Evolutionary conservation across 2,888 invertebrate species (phyloP), one percentile per base, ranked within the genome.

Genomic region (Torymus aiolomorphi): DNA sequence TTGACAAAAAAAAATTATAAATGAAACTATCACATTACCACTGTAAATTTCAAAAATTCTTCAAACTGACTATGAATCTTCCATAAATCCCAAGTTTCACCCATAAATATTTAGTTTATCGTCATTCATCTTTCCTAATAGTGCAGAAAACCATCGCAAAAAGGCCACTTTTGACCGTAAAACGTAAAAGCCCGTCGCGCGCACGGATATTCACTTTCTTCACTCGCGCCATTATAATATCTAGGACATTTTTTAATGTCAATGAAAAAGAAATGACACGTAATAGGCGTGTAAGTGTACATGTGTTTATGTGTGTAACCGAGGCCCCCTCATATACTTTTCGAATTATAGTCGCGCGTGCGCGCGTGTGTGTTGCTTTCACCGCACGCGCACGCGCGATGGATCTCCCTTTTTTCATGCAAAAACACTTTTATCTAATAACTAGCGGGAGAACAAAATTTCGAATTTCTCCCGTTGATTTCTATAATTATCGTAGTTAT

Each of bases 151-250:
- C 2, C 8, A 31, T 31, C 31, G 31, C 31, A 31, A 31, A 31
- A 31, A 8, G 31, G 10, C 16, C 13, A 66, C 49, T 51, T 66
- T 16, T 51, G 51, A 12, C 51, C 14, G 31, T 56, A 18, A 51
- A 65, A 65, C 51, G 65, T 65, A 65, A 65, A 65, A 65, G 65
- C 51, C 18, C 11, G 16, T 16, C 18, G 5, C 66, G 52, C 62
- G 31, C 54, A 8, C 31, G 63, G 31, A 52, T 70, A 13, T 5
- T 76, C 42, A 76, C 61, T 71, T 76, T 70, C 63, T 70, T 76
- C 24, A 76, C 51, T 71, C 56, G 56, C 18, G 16, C 13, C 18
- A 76, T 76, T 70, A 63, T 51, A 62, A 42, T 75, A 70, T 70
- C 65, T 42, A 57, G 42, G 63, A 65, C 63, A 2, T 76, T 31